Percentiles rank a stretch among this genome's conserved stretches.
phyloP scores from a whole-genome alignment of 2,888 invertebrate species.

The Phanerotoma sp. region DNA sequence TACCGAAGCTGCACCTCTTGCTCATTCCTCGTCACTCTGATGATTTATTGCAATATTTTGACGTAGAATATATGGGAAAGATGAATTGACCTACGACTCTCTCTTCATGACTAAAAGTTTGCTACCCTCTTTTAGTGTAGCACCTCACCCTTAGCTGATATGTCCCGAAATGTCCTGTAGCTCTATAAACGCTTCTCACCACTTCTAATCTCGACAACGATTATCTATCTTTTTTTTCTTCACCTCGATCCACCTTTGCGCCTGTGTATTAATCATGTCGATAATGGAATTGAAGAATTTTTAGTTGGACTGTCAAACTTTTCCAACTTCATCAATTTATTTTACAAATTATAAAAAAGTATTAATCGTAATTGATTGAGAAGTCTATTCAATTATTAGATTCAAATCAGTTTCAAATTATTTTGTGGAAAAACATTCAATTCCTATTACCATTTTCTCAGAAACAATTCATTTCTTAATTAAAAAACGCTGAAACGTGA shows the following conservation, averaged over 20 bases:
- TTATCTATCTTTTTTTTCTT: slow-evolving; percentile 5
- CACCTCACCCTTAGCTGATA: slow-evolving; percentile 13
- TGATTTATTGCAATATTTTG: slow-evolving; percentile 58
- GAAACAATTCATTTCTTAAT: too few species aligned
- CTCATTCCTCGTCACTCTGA: slow-evolving; percentile 43
- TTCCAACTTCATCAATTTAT: not conserved
- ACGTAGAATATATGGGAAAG: slow-evolving; percentile 53
- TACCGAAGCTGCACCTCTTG: slow-evolving; percentile 19
- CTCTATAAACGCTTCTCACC: slow-evolving; percentile 30
- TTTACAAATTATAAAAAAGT: too few species aligned
- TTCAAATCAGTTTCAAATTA: too few species aligned
- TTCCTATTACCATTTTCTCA: too few species aligned
- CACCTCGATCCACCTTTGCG: not conserved
- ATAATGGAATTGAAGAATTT: not conserved
- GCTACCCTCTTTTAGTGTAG: slow-evolving; percentile 41
- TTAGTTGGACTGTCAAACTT: not conserved
- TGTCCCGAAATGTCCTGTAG: slow-evolving; percentile 1
- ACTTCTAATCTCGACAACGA: not conserved
- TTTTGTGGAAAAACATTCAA: too few species aligned
- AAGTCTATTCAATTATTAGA: too few species aligned
- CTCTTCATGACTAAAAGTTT: slow-evolving; percentile 49
- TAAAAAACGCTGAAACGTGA: too few species aligned
- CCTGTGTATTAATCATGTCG: slow-evolving; percentile 37
- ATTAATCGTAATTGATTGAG: too few species aligned
- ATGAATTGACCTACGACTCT: slow-evolving; percentile 54